Percentiles rank a stretch among this genome's conserved stretches.
Evolutionary conservation across 2,888 invertebrate species (phyloP).

Genomic region (Serripes groenlandicus): DNA sequence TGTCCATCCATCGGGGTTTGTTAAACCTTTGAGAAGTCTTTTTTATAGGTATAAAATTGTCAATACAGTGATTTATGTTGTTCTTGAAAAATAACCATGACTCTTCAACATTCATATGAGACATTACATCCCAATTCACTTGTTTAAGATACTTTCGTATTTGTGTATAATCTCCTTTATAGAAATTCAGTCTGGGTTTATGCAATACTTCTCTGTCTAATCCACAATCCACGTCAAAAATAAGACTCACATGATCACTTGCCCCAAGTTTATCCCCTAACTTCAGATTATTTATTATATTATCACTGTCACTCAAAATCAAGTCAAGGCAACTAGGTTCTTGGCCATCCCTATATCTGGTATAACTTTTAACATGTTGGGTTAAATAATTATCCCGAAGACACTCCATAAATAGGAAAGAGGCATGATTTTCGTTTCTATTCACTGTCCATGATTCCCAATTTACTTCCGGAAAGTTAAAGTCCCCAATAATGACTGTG

Average conservation of each 20-base stretch:
- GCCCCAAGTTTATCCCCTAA: no score
- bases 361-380: no score
- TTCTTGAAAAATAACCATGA: slow-evolving; percentile 7
- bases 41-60: slow-evolving; percentile 21
- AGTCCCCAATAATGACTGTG: background rate
- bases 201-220: no score
- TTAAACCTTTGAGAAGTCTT: background rate
- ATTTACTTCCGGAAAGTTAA: background rate
- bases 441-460: background rate
- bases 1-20: slow-evolving; percentile 40
- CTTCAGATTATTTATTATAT: no score
- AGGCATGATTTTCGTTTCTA: background rate
- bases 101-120: background rate
- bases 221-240: no score
- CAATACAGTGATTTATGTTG: slow-evolving; percentile 21
- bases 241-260: no score
- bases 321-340: no score
- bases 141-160: background rate
- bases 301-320: no score
- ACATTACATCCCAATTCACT: slow-evolving; percentile 22
- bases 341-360: no score
- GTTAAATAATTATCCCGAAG: no score
- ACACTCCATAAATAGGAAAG: background rate
- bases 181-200: no score
- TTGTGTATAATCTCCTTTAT: slow-evolving; percentile 28